Evolutionary conservation across 2,113 vertebrate species (phyloP), one percentile per base, ranked within the genome.

Genomic region (Hassar affinis): DNA sequence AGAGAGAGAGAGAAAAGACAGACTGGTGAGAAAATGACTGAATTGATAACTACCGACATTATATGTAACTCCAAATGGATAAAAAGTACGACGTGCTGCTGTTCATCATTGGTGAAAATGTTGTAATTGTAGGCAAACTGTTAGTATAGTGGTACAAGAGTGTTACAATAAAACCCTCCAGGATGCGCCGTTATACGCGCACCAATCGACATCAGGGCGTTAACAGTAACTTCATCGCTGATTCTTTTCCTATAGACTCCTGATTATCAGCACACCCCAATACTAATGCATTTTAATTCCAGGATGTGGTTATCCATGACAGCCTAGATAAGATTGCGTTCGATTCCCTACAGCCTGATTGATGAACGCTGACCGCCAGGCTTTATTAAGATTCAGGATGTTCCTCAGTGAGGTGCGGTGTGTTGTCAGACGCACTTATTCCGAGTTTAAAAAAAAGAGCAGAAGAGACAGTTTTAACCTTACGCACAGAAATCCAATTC

Each of bases 401-500:
- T 30, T 78, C 42, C 42, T 42, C 66, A 78, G 52, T 35, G n/a
- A n/a, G n/a, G n/a, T n/a, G n/a, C n/a, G n/a, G n/a, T n/a, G 38
- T 42, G 5, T 6, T 11, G 72, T 52, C 45, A 64, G 30, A 51
- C 25, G 54, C 10, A 5, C 54, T 78, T n/a, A 61, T 12, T 45
- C 22, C 6, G 54, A 45, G 56, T 38, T 7, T 0, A 10, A 20
- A 38, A 66, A 38, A 69, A 25, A 25, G 42, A 69, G 1, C 18
- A 38, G 18, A 80, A 80, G 4, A 47, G 5, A 15, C 62, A 9
- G 47, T 71, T 78, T 62, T 71, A 33, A 76, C 27, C 59, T 78
- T 45, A 49, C 38, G 10, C 22, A 20, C 54, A n/a, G 27, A 84
- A 74, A 71, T 52, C 56, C 54, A 42, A 51, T 79, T 84, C 49